Evolutionary conservation across 2,888 invertebrate genomes (phyloP).

Genomic region (Tiliacea citrago): DNA sequence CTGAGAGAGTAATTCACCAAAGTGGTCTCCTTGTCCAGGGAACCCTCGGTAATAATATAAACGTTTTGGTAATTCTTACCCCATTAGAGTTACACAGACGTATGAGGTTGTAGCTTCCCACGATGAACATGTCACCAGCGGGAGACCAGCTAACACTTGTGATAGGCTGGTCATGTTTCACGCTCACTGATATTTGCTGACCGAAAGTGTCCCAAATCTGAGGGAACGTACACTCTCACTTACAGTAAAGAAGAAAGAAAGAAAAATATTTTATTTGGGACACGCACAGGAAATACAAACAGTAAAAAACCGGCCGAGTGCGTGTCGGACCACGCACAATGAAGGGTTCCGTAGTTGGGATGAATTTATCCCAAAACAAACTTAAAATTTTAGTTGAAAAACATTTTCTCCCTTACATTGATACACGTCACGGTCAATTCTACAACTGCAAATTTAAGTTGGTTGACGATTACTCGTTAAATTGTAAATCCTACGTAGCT

Average conservation of each 20-base stretch:
- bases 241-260: background rate
- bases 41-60: background rate
- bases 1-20: background rate
- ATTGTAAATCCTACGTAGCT: too few species aligned
- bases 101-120: slow-evolving; percentile 98
- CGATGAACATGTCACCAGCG: slow-evolving; percentile 97
- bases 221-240: slow-evolving; percentile 20
- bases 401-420: too few species aligned
- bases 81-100: slow-evolving; percentile 98
- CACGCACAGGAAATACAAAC: too few species aligned
- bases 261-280: too few species aligned
- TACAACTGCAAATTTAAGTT: too few species aligned
- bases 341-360: too few species aligned
- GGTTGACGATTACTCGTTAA: too few species aligned
- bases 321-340: too few species aligned
- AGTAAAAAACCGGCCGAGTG: too few species aligned
- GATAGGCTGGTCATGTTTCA: slow-evolving; percentile 96
- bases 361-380: too few species aligned
- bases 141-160: slow-evolving; percentile 98
- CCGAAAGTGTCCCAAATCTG: slow-evolving; percentile 98
- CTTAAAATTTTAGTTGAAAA: too few species aligned
- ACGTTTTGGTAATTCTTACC: slow-evolving; percentile 89
- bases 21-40: background rate
- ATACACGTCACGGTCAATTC: too few species aligned
- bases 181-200: slow-evolving; percentile 96